A percentile compares a stretch with the other conserved stretches of the same genome.
Evolutionary conservation across 2,113 vertebrate species (phyloP).

Genomic region (Callorhinus ursinus): DNA sequence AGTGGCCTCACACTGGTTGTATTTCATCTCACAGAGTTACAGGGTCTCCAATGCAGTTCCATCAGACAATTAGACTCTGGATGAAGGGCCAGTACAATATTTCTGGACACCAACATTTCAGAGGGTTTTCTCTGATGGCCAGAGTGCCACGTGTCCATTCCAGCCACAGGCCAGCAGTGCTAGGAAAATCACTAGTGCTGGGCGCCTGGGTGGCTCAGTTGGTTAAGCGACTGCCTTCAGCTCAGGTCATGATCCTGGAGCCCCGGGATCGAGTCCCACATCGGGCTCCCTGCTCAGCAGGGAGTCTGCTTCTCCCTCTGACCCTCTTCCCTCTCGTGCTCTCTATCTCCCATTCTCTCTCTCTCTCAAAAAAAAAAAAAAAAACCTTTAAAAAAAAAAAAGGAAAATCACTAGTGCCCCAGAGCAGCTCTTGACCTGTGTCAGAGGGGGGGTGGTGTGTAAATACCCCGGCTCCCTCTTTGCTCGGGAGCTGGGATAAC

Average conservation of each 20-base stretch:
- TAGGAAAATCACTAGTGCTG: not conserved
- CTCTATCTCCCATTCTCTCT: too few species aligned
- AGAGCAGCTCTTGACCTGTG: not conserved
- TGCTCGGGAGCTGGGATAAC: not conserved
- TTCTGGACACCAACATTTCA: not conserved
- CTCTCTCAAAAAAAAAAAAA: too few species aligned
- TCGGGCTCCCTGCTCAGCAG: too few species aligned
- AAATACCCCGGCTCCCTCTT: not conserved
- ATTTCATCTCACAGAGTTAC: not conserved
- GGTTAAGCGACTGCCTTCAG: too few species aligned
- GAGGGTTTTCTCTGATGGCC: not conserved
- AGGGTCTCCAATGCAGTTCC: not conserved
- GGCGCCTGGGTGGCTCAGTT: too few species aligned
- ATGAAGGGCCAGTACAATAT: not conserved
- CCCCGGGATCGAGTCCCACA: too few species aligned
- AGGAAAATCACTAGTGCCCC: not conserved
- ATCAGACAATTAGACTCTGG: not conserved
- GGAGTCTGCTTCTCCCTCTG: too few species aligned
- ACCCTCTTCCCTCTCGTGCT: too few species aligned
- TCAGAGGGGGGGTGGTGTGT: not conserved
- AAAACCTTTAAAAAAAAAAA: too few species aligned
- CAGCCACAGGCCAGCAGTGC: not conserved
- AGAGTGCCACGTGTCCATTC: not conserved
- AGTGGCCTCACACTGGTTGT: not conserved
- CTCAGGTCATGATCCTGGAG: too few species aligned